Conservation (phyloP, 2,888 invertebrate species). For the Cosmia trapezina region DNA sequence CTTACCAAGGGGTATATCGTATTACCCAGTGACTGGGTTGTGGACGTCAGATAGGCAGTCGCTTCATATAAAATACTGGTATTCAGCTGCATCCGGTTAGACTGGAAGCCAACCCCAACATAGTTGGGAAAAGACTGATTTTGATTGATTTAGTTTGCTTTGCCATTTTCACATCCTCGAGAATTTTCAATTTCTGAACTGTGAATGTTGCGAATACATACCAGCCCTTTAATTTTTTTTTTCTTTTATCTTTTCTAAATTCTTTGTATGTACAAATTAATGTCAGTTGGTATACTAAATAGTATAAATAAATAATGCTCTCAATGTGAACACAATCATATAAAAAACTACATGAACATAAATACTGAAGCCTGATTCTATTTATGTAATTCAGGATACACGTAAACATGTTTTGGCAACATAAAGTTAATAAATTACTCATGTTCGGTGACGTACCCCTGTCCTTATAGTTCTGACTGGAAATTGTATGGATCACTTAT, state of each 20-base stretch:
- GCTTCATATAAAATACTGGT: too few species aligned
- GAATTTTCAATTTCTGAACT: not conserved
- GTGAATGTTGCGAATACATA: not conserved
- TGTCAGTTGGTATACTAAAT: too few species aligned
- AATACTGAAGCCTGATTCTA: constrained; percentile 35
- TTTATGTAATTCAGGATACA: constrained; percentile 55
- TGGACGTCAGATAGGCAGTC: too few species aligned
- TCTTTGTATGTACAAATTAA: too few species aligned
- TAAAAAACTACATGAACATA: constrained; percentile 12
- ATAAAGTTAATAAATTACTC: constrained; percentile 70
- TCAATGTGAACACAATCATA: not conserved
- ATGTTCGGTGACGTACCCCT: constrained; percentile 42
- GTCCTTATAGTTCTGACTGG: constrained; percentile 34
- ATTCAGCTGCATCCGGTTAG: too few species aligned
- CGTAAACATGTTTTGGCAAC: constrained; percentile 72
- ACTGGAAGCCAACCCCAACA: too few species aligned
- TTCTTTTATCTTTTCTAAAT: too few species aligned
- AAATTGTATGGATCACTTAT: constrained; percentile 54
- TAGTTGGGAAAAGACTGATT: too few species aligned
- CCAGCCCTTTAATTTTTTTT: too few species aligned
- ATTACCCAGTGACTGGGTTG: too few species aligned
- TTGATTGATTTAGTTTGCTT: not conserved
- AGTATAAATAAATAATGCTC: too few species aligned
- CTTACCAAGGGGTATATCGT: too few species aligned
- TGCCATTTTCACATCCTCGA: not conserved